These are phyloP conservation scores for Sphenopsis melanotis DNA, from an alignment of 2,797 vertebrate species.

Conservation along the genomic window DNA sequence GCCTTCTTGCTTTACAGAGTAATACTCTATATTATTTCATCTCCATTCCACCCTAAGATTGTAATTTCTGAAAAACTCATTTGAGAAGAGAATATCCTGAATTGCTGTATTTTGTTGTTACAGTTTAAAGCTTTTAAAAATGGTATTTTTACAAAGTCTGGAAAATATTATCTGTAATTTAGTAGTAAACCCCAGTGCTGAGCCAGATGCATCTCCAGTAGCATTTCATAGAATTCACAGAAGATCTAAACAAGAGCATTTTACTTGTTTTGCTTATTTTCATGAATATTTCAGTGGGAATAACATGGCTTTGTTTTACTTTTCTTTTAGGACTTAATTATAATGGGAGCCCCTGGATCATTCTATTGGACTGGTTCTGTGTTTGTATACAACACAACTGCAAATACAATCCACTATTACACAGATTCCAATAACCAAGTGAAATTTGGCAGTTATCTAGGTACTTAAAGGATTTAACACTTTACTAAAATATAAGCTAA, in stretches of 20 bases:
- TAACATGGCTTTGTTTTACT: conserved; percentile 22
- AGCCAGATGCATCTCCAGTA: background rate
- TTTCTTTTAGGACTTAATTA: conserved; percentile 87
- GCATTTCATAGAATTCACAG: background rate
- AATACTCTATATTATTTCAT: background rate
- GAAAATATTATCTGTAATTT: background rate
- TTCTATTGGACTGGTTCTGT: conserved; percentile 93
- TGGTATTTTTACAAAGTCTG: background rate
- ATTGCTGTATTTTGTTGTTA: background rate
- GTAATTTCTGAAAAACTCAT: background rate
- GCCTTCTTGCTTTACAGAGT: background rate
- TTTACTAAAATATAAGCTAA: background rate
- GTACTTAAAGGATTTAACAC: conserved; percentile 69
- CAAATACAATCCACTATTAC: conserved; percentile 77
- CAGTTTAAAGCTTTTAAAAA: background rate
- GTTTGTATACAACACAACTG: conserved; percentile 85
- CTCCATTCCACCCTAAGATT: background rate
- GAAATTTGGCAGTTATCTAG: conserved; percentile 91
- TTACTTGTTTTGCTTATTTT: background rate
- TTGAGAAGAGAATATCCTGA: background rate
- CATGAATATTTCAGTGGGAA: background rate
- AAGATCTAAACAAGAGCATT: background rate
- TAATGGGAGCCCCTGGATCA: conserved; percentile 94
- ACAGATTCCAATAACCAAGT: conserved; percentile 79
- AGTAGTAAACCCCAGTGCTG: background rate